phyloP scores from a whole-genome alignment of 2,113 vertebrate genomes.

The Gambusia holbrooki region DNA sequence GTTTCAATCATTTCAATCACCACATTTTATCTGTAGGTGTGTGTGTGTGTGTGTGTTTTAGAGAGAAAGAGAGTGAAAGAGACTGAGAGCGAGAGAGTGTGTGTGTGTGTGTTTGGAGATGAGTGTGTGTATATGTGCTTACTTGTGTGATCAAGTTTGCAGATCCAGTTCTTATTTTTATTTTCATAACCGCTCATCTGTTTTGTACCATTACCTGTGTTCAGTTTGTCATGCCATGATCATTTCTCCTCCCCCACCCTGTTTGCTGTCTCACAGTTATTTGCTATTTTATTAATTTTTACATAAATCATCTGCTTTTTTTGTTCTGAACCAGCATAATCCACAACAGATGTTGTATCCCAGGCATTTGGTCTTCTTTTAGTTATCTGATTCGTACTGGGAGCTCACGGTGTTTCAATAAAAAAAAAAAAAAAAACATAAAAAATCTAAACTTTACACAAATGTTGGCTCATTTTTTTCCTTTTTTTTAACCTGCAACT shows the following conservation, averaged over 20 bases:
- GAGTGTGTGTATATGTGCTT: slow-evolving; percentile 49
- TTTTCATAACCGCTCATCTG: slow-evolving; percentile 71
- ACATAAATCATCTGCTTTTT: slow-evolving; percentile 74
- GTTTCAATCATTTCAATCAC: slow-evolving; percentile 75
- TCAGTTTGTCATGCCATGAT: slow-evolving; percentile 66
- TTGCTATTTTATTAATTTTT: slow-evolving; percentile 78
- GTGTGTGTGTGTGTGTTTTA: slow-evolving; percentile 12
- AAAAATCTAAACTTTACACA: slow-evolving; percentile 43
- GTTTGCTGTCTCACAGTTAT: slow-evolving; percentile 48
- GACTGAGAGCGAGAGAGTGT: slow-evolving; percentile 35
- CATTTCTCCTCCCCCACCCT: slow-evolving; percentile 66
- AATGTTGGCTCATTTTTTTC: slow-evolving; percentile 39
- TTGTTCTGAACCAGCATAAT: slow-evolving; percentile 63
- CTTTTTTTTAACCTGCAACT: not conserved
- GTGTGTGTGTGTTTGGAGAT: slow-evolving; percentile 45
- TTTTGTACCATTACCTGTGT: slow-evolving; percentile 67
- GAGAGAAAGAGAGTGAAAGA: not conserved
- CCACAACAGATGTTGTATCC: slow-evolving; percentile 63
- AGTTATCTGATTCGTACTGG: slow-evolving; percentile 70
- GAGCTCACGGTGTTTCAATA: slow-evolving; percentile 73
- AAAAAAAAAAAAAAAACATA: slow-evolving; percentile 67
- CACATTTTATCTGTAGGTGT: slow-evolving; percentile 75
- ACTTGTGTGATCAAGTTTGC: slow-evolving; percentile 60
- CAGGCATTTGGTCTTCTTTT: slow-evolving; percentile 71
- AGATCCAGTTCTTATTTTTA: slow-evolving; percentile 72